Evolutionary conservation across 2,797 vertebrate genomes (phyloP).

Genomic region (Micromesistius poutassou): DNA sequence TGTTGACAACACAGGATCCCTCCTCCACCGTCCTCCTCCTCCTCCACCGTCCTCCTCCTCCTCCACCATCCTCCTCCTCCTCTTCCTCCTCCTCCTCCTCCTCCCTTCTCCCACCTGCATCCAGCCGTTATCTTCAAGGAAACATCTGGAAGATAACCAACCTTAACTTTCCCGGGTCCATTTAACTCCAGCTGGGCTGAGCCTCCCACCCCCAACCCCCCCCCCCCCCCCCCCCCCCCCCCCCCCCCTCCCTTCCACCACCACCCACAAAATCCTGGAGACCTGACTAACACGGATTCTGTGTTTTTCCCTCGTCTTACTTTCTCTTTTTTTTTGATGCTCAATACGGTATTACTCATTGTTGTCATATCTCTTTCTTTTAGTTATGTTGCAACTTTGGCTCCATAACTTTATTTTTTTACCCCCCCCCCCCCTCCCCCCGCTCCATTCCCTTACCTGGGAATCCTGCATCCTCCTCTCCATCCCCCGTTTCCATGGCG

Average conservation of each 20-base stretch:
- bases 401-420: conserved; percentile 41
- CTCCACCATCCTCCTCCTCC: conserved; percentile 31
- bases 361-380: conserved; percentile 19
- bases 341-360: not conserved
- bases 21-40: conserved; percentile 10
- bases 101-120: conserved; percentile 17
- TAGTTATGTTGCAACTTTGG: conserved; percentile 26
- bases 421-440: conserved; percentile 34
- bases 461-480: conserved; percentile 41
- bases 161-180: conserved; percentile 20
- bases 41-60: conserved; percentile 16
- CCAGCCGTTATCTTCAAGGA: conserved; percentile 22
- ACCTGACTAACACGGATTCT: conserved; percentile 73
- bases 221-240: conserved; percentile 41
- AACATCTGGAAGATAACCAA: not conserved
- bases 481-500: conserved; percentile 27
- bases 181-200: conserved; percentile 46
- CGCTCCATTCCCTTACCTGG: conserved; percentile 32
- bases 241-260: conserved; percentile 45
- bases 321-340: not conserved
- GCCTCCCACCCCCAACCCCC: conserved; percentile 45
- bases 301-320: conserved; percentile 35
- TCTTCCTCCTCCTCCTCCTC: not conserved
- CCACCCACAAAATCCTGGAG: conserved; percentile 56
- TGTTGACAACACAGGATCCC: conserved; percentile 44